Conservation (phyloP, 2,797 vertebrate genomes). For the Nyctalus aviator region DNA sequence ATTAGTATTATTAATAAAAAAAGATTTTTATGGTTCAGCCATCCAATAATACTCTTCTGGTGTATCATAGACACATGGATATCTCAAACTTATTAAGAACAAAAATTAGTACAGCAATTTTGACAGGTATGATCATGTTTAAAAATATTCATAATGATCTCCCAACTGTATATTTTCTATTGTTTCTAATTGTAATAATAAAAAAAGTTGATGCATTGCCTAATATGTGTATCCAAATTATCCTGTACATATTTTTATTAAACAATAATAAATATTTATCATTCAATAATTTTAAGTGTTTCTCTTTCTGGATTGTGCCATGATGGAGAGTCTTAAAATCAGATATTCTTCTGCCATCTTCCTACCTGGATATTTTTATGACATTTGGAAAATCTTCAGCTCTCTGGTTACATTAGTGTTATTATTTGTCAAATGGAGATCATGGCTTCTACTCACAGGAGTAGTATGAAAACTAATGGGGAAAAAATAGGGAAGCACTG, state of each 20-base stretch:
- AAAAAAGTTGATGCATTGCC: not conserved
- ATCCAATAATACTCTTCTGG: not conserved
- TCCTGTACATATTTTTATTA: not conserved
- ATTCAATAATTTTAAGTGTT: not conserved
- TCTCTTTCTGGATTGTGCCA: not conserved
- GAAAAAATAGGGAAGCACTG: not conserved
- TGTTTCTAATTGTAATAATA: conserved; percentile 32
- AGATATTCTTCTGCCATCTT: not conserved
- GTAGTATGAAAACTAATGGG: too few relatives aligned
- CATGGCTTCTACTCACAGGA: too few relatives aligned
- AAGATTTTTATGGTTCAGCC: not conserved
- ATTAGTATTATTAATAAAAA: not conserved
- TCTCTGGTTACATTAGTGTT: not conserved
- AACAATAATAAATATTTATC: not conserved
- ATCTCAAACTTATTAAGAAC: not conserved
- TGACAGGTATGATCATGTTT: not conserved
- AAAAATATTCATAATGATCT: conserved; percentile 26
- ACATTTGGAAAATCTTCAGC: not conserved
- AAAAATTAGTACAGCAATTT: not conserved
- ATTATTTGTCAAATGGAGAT: not conserved
- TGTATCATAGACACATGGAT: not conserved
- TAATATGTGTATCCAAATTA: not conserved
- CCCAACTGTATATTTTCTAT: not conserved
- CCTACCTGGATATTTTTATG: not conserved
- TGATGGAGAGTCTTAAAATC: not conserved